A percentile compares a stretch with the other conserved stretches of the same genome.
Evolutionary conservation across 2,113 vertebrate genomes (phyloP).

Genomic region (Campylorhamphus procurvoides): DNA sequence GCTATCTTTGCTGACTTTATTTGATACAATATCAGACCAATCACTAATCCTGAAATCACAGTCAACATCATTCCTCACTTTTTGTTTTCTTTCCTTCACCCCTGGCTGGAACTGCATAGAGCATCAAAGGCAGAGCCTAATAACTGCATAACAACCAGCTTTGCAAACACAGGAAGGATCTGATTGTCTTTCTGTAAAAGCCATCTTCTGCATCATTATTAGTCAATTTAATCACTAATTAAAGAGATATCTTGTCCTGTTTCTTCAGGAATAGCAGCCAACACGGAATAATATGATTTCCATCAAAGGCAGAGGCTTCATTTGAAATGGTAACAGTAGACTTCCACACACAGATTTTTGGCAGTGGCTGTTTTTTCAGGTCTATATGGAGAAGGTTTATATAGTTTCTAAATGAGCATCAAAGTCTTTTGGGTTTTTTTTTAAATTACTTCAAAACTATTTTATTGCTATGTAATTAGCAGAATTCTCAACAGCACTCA

Average conservation of each 20-base stretch:
- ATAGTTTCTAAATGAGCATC: neutral
- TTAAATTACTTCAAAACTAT: neutral
- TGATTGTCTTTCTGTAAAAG: neutral
- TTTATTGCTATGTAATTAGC: neutral
- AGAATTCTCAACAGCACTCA: neutral
- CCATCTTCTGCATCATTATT: neutral
- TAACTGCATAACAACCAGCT: neutral
- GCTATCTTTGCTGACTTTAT: neutral
- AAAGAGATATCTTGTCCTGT: neutral
- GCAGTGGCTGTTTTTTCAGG: neutral
- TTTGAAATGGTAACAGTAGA: neutral
- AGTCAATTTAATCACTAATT: slow-evolving; percentile 21
- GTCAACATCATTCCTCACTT: neutral
- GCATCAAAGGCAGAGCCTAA: neutral
- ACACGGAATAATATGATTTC: neutral
- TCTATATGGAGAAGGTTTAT: neutral
- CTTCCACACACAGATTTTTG: neutral
- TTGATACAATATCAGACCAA: neutral
- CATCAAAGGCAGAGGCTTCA: neutral
- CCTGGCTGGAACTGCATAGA: neutral
- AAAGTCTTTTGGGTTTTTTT: neutral
- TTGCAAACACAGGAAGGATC: neutral
- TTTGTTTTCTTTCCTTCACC: neutral
- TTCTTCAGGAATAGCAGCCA: neutral
- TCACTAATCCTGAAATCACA: neutral